phyloP scores from a whole-genome alignment of 2,113 vertebrate genomes.

The Notiomystis cincta region DNA sequence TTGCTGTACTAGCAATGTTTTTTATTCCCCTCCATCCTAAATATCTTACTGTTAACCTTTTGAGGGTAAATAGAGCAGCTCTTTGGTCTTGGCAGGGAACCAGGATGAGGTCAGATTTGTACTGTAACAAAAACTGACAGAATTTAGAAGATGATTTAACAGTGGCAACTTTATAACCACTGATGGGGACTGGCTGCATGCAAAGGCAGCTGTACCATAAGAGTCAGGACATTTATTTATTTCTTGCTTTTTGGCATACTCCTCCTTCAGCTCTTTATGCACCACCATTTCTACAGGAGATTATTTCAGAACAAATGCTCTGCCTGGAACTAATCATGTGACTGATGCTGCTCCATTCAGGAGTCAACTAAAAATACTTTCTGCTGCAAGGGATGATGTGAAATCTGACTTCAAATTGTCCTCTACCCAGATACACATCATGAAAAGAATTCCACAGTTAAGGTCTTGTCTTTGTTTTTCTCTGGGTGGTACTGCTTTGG shows the following conservation, averaged over 20 bases:
- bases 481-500: not conserved
- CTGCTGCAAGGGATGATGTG: not conserved
- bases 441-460: not conserved
- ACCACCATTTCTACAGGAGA: not conserved
- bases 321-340: not conserved
- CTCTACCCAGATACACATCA: not conserved
- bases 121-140: conserved; percentile 44
- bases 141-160: conserved; percentile 52
- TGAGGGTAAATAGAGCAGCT: not conserved
- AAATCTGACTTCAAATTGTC: not conserved
- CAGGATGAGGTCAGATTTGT: conserved; percentile 50
- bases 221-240: not conserved
- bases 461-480: not conserved
- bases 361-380: not conserved
- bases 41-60: not conserved
- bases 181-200: not conserved
- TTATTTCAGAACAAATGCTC: not conserved
- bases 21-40: not conserved
- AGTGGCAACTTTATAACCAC: conserved; percentile 3
- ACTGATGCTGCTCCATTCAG: not conserved
- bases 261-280: not conserved
- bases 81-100: not conserved
- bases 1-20: not conserved
- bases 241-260: not conserved
- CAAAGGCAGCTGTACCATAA: not conserved